Evolutionary conservation across 2,888 invertebrate species (phyloP), one percentile per base, ranked within the genome.

Genomic region (Cantharis nigra): DNA sequence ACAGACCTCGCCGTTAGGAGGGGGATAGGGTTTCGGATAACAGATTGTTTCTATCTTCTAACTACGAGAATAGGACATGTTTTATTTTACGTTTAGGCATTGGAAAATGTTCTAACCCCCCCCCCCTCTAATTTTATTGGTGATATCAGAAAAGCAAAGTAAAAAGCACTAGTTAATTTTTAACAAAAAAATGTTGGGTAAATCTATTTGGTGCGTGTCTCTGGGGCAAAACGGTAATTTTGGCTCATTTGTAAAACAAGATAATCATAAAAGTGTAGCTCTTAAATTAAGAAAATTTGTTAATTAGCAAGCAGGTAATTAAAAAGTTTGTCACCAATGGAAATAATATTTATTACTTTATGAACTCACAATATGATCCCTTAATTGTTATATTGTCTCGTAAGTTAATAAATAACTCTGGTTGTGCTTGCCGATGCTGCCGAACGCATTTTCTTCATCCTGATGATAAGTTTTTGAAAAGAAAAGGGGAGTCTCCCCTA

Each of bases 381-480:
- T 80, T 80, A 81, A 81, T 81, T 81, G 75, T 80, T 81, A 81
- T 81, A 80, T 79, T 81, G 81, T 79, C 80, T 79, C 49, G 65
- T 76, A 70, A 80, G 80, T 81, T 78, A 78, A 81, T 81, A 79
- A 80, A 81, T 81, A 82, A 83, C 49, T 49, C 49, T 49, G 49
- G 49, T 49, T 67, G 20, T 67, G 20, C 13, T 64, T 64, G 20
- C 20, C 64, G 4, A 23, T n/a, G 9, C 26, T 67, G 1, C 23
- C 23, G 11, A 67, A 23, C 26, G 11, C 9, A 18, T 13, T 67
- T 67, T 67, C 18, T 64, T 18, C 18, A 18, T 13, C n/a, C 49
- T 7, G 9, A 49, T 18, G 16, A 64, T 14, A 64, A 9, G 4
- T 16, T 20, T 64, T 20, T 18, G n/a, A 64, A 64, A 67, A 67